Conservation (phyloP, 2,113 vertebrate genomes). For the Accipiter virgatus region DNA sequence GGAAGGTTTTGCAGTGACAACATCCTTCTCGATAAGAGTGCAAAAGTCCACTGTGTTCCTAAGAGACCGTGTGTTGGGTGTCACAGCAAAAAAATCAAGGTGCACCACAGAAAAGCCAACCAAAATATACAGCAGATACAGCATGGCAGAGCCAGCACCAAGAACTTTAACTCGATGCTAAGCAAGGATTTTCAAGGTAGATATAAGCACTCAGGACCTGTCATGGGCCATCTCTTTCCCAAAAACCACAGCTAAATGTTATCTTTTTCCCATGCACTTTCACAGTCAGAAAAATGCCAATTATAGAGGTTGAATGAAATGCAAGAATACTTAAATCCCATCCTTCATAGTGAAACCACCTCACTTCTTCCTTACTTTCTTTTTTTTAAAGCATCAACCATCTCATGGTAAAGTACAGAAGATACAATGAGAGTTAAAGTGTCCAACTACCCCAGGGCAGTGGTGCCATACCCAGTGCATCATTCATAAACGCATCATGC, state of each 20-base stretch:
- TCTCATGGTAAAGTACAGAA: not conserved
- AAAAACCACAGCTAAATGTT: not conserved
- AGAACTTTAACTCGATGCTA: not conserved
- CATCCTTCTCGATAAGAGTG: not conserved
- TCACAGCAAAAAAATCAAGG: not conserved
- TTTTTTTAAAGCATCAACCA: not conserved
- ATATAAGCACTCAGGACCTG: not conserved
- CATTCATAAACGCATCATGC: accelerated
- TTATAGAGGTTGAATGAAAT: not conserved
- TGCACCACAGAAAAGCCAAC: not conserved
- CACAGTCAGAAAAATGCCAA: not conserved
- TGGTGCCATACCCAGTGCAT: accelerated
- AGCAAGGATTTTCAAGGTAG: not conserved
- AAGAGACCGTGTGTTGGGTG: not conserved
- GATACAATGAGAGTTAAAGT: not conserved
- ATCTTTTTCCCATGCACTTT: not conserved
- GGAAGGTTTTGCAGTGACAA: not conserved
- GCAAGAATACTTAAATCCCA: not conserved
- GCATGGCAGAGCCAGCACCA: accelerated
- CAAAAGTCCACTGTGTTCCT: not conserved
- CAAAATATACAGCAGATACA: not conserved
- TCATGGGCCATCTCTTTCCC: not conserved
- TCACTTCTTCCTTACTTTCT: not conserved
- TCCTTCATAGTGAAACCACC: accelerated
- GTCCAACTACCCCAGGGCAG: not conserved